phyloP scores from a whole-genome alignment of 2,888 invertebrate genomes.

The Cepaea hortensis region DNA sequence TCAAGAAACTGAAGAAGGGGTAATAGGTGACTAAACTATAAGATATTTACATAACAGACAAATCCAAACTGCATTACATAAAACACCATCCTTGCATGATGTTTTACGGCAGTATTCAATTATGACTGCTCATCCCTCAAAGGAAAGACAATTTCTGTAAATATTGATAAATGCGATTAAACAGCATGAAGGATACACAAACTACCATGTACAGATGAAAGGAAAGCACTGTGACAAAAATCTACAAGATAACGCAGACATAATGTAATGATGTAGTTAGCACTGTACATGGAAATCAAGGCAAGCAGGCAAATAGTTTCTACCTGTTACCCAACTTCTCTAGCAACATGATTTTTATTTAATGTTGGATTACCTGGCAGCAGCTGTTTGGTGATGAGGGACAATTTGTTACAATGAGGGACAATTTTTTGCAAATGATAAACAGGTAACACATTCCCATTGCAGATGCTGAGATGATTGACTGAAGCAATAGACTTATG shows the following conservation, averaged over 20 bases:
- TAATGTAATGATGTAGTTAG: neutral
- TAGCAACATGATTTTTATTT: too few relatives aligned
- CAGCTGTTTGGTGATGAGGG: too few relatives aligned
- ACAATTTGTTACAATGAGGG: too few relatives aligned
- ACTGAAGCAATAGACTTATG: too few relatives aligned
- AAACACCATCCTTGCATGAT: slow-evolving; percentile 40
- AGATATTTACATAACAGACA: slow-evolving; percentile 41
- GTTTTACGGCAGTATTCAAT: slow-evolving; percentile 43
- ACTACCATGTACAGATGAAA: slow-evolving; percentile 25
- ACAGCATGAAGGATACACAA: slow-evolving; percentile 32
- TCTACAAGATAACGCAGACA: neutral
- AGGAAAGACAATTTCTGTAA: slow-evolving; percentile 49
- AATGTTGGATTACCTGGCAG: too few relatives aligned
- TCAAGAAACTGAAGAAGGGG: slow-evolving; percentile 24
- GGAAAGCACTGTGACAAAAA: slow-evolving; percentile 51
- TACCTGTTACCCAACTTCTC: too few relatives aligned
- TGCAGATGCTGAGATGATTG: too few relatives aligned
- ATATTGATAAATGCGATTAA: slow-evolving; percentile 48
- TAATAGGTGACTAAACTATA: slow-evolving; percentile 43
- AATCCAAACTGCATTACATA: slow-evolving; percentile 33
- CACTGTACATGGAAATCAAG: too few relatives aligned
- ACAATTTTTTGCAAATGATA: too few relatives aligned
- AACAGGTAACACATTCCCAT: too few relatives aligned
- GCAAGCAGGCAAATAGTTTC: too few relatives aligned
- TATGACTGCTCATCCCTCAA: slow-evolving; percentile 46